These are phyloP conservation scores for Zoanthus gigantus DNA, from an alignment of 92 coral and sea anemone species.

Conservation along the genomic window DNA sequence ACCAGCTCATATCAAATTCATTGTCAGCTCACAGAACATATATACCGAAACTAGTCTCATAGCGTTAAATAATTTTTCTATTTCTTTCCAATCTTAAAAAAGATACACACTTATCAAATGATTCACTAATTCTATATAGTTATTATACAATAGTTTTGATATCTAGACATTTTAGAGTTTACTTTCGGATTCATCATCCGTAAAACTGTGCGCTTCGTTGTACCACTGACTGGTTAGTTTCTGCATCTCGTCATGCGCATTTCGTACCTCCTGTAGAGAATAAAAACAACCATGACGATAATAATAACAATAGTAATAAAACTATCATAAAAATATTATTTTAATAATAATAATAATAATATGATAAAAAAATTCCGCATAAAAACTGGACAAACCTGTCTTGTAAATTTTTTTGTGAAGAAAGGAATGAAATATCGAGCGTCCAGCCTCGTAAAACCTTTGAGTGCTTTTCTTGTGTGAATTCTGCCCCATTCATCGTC, in stretches of 20 bases:
- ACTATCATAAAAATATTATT: neutral
- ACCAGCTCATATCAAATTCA: too few species aligned
- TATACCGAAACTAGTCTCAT: neutral
- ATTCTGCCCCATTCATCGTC: slow-evolving; percentile 97
- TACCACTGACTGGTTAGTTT: slow-evolving; percentile 85
- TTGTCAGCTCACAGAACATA: too few species aligned
- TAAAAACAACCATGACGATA: neutral
- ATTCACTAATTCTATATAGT: neutral
- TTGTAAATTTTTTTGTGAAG: slow-evolving; percentile 90
- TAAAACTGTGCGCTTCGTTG: slow-evolving; percentile 83
- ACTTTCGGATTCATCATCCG: slow-evolving; percentile 78
- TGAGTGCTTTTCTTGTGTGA: slow-evolving; percentile 84
- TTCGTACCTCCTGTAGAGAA: slow-evolving; percentile 77
- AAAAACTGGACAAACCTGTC: slow-evolving; percentile 69
- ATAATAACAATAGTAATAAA: neutral
- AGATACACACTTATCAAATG: neutral
- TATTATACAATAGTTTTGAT: neutral
- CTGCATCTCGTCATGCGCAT: slow-evolving; percentile 94
- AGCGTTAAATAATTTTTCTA: neutral
- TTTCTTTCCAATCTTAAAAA: neutral
- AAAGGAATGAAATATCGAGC: slow-evolving; percentile 96
- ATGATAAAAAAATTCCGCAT: too few species aligned
- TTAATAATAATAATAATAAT: neutral
- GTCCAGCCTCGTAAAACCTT: slow-evolving; percentile 93
- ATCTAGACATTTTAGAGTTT: slow-evolving; percentile 46